Evolutionary conservation across 92 coral and sea anemone genomes (phyloP), one percentile per base, ranked within the genome.

Genomic region (Umimayanthus kanabou): DNA sequence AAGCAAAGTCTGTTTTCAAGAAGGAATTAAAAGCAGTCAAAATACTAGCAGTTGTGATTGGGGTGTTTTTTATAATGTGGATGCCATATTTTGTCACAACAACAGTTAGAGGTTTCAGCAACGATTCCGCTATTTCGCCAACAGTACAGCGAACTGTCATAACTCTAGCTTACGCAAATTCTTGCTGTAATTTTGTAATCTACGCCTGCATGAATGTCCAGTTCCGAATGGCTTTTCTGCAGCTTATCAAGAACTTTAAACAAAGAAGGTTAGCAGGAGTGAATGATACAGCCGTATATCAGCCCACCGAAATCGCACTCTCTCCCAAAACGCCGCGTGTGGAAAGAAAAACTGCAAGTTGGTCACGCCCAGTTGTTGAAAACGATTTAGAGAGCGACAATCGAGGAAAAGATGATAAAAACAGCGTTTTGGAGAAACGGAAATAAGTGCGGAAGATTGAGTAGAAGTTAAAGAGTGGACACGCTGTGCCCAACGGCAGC

Each of bases 11-110:
- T 18, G 83, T 37, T 76, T 81, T 96, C 73, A 93, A 79, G 74
- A 90, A 93, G 78, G 98, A 96, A 37, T 64, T 94, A 76, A 96
- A 96, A 80, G 98, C 98, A 13, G 98, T 93, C 0, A 96, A 96
- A 66, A 93, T 95, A 2, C 80, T 96, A 40, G 93, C 94, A 7
- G 98, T 94, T 16, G 97, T 96, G 29, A 93, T 96, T 22, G 98
- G 98, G 1, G 93, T 94, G 30, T 96, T 96, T 83, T 94, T 96
- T 74, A 47, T 96, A 6, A 96, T 94, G 98, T 96, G 98, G 98
- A 80, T 94, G 92, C 98, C 98, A 9, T 96, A 91, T 78, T 96
- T 96, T 80, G 90, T 93, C 25, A 90, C 93, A 25, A 94, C 98
- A 42, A 88, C 95, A 4, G 86, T 87, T 3, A 93, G 98, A 7